phyloP scores from a whole-genome alignment of 2,797 vertebrate species.

The Okamejei kenojei region DNA sequence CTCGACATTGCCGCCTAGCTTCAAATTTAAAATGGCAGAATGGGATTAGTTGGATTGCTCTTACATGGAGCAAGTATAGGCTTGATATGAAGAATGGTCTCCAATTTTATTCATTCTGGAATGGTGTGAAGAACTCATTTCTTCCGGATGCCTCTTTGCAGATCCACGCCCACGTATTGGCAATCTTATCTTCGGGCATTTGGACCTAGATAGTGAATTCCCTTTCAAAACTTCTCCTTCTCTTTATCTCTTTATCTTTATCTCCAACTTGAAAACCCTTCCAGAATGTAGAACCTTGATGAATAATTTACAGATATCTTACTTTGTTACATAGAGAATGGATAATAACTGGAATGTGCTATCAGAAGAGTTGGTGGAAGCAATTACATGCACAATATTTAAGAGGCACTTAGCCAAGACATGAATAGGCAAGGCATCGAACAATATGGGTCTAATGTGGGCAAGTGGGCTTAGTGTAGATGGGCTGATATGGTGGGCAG shows the following conservation, averaged over 20 bases:
- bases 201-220: neutral
- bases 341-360: too few species aligned
- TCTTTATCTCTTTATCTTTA: neutral
- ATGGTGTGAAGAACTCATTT: neutral
- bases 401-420: too few species aligned
- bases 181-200: neutral
- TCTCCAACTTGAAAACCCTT: neutral
- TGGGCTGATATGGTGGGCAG: too few species aligned
- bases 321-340: neutral
- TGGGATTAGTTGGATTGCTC: too few species aligned
- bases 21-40: neutral
- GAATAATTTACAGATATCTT: neutral
- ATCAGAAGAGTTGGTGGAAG: too few species aligned
- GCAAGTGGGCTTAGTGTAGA: too few species aligned
- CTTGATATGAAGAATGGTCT: too few species aligned
- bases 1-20: neutral
- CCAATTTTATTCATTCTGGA: too few species aligned
- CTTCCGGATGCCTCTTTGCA: neutral
- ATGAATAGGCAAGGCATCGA: too few species aligned
- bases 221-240: neutral
- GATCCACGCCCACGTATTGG: neutral
- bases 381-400: too few species aligned
- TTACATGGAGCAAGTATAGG: too few species aligned
- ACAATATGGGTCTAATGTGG: too few species aligned
- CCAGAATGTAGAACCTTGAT: neutral